phyloP scores from a whole-genome alignment of 30 jellyfish, hydroid and myxozoan species.

The Hydra vulgaris region DNA sequence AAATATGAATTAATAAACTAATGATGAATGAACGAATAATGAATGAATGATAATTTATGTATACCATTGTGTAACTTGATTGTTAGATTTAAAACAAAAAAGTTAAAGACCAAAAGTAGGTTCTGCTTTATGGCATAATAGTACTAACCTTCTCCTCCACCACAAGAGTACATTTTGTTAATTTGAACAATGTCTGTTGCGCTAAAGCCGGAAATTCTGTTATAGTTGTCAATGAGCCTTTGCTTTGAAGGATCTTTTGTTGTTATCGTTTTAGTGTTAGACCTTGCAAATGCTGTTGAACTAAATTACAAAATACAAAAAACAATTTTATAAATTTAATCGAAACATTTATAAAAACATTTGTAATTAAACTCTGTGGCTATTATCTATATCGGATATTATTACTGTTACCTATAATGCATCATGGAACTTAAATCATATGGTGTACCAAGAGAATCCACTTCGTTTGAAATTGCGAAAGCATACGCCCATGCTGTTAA shows the following conservation, averaged over 20 bases:
- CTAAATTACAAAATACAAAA: background rate
- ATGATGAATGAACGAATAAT: too few species aligned
- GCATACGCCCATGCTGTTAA: conserved; percentile 39
- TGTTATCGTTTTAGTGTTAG: background rate
- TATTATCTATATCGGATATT: too few species aligned
- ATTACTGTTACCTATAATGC: conserved; percentile 36
- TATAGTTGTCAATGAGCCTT: conserved; percentile 8
- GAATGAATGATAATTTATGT: too few species aligned
- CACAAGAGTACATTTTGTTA: conserved; percentile 7
- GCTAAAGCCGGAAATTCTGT: conserved; percentile 24
- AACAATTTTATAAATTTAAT: background rate
- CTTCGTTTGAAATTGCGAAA: background rate
- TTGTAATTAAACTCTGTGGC: too few species aligned
- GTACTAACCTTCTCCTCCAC: background rate
- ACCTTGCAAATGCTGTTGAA: conserved; percentile 29
- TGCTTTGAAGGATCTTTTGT: conserved; percentile 25
- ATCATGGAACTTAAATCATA: conserved; percentile 25
- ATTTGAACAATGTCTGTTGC: conserved; percentile 17
- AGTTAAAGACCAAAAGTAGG: too few species aligned
- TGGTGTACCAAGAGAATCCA: conserved; percentile 26
- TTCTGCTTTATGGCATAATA: too few species aligned
- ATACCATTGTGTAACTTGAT: too few species aligned
- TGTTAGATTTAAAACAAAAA: too few species aligned
- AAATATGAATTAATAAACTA: too few species aligned
- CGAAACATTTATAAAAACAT: background rate